phyloP scores from a whole-genome alignment of 2,113 vertebrate species.

The Centropus unirufus region DNA sequence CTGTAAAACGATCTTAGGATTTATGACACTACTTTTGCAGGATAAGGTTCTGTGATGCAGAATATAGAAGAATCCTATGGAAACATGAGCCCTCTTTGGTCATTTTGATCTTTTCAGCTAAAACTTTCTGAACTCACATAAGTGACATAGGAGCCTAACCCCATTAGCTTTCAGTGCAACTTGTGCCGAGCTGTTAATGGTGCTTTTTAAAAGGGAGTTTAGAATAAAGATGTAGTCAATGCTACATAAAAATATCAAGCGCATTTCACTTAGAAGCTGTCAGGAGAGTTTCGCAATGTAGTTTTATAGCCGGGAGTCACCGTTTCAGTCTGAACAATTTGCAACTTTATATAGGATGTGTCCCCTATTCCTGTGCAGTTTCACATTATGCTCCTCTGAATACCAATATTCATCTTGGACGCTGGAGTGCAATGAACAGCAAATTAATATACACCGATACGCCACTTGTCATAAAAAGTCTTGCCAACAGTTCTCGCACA shows the following conservation, averaged over 20 bases:
- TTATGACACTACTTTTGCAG: constrained; percentile 25
- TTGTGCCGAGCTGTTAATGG: neutral
- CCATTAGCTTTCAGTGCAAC: neutral
- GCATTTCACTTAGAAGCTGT: neutral
- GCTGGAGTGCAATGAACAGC: constrained; percentile 24
- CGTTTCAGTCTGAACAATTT: neutral
- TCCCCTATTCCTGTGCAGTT: neutral
- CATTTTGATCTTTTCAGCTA: constrained; percentile 50
- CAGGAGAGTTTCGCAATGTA: neutral
- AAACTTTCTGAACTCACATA: constrained; percentile 24
- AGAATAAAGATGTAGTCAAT: neutral
- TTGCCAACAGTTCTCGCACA: constrained; percentile 50
- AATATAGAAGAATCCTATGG: constrained; percentile 37
- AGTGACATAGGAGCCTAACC: neutral
- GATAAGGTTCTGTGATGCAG: constrained; percentile 8
- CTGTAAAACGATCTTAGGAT: constrained; percentile 32
- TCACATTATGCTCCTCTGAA: constrained; percentile 56
- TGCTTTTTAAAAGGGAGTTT: neutral
- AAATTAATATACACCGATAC: constrained; percentile 68
- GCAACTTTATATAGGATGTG: neutral
- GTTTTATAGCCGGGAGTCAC: neutral
- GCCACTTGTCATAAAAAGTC: constrained; percentile 63
- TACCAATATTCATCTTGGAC: constrained; percentile 56
- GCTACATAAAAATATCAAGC: constrained; percentile 8
- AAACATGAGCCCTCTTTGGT: constrained; percentile 42